Base-by-base conservation (phyloP, 92 coral and sea anemone species). In the Phenganax marumi region DNA sequence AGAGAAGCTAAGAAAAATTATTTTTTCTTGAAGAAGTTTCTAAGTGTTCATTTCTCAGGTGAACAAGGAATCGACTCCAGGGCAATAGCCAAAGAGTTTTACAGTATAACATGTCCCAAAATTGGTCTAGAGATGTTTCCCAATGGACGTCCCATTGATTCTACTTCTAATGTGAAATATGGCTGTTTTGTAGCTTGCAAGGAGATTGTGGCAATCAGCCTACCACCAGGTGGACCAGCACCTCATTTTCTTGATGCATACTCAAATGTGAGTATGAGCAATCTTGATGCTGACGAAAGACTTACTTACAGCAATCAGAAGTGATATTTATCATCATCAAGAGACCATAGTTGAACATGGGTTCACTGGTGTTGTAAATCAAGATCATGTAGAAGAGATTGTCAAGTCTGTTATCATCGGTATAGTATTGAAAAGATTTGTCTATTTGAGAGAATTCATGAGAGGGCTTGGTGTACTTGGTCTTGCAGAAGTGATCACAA, bases 191-290 rank as follows among this genome's bases (percentile, higher is more conserved):
- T 24, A n/a, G 23, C 86, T 18, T 86, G 86, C 81, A 86, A 86
- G 17, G 70, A 86, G 71, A 81, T 81, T 48, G 86, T 82, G 4
- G 83, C 87, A 16, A 33, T 69, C 46, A 82, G 89, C 68, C 52
- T 81, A 23, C 62, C 77, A 46, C 87, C 76, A 76, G 87, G 87
- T 75, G 87, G 87, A 12, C 84, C 87, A 61, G 19, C 84, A 61
- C 89, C 86, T 66, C 11, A 75, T 55, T 87, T 74, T 43, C 78
- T 87, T 10, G 77, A 87, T 66, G 90, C 83, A 70, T 81, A 86
- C 19, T 80, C 75, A 22, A 62, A 72, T 48, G 16, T 80, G 26
- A 6, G 47, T 43, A 69, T 69, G 52, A 69, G 43, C 4, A 60
- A 77, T 33, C 89, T 80, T 72, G 74, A 66, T 69, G 24, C 58